Base-by-base conservation (phyloP, 2,797 vertebrate species). In the Enoplosus armatus region DNA sequence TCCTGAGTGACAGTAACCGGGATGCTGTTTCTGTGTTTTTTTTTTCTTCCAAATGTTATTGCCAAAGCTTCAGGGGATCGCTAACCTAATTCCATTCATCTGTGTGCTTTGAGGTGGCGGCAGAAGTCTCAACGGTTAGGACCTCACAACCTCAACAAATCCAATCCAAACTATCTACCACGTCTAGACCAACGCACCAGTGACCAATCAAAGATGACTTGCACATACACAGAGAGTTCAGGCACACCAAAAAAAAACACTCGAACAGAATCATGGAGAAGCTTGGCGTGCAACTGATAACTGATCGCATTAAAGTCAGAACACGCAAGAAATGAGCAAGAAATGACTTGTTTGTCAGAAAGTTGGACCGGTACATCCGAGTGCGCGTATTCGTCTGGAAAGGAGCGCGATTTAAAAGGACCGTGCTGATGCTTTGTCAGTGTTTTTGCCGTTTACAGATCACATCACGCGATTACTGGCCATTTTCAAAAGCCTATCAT, bases 1-100 rank as follows among this genome's bases (percentile, higher is more conserved):
- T 80, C 45, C 31, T 56, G 56, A 56, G 54, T 41, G 39, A 56
- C 48, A 59, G 8, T 26, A 8, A 35, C 27, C 24, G 18, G 48
- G 29, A 45, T 43, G 15, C 18, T 31, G 10, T 39, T 53, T 43
- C 9, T 66, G n/a, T n/a, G n/a, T n/a, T n/a, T n/a, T n/a, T n/a
- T n/a, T n/a, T n/a, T n/a, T n/a, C n/a, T n/a, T n/a, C n/a, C n/a
- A 53, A 33, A 64, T 35, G 12, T 43, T 5, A 29, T 31, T 47
- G 59, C 43, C 10, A 43, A 53, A 55, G 6, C 14, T 69, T 56
- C 20, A 11, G 3, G 4, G 1, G n/a, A 48, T n/a, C 27, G 26
- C 5, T 22, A 51, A 43, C 8, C 20, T 33, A 15, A 47, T 64
- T n/a, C 33, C 5, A 22, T 47, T 50, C 29, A 47, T 20, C 20